Evolutionary conservation across 2,888 invertebrate genomes (phyloP), one percentile per base, ranked within the genome.

Genomic region (Mallateleia sp.): DNA sequence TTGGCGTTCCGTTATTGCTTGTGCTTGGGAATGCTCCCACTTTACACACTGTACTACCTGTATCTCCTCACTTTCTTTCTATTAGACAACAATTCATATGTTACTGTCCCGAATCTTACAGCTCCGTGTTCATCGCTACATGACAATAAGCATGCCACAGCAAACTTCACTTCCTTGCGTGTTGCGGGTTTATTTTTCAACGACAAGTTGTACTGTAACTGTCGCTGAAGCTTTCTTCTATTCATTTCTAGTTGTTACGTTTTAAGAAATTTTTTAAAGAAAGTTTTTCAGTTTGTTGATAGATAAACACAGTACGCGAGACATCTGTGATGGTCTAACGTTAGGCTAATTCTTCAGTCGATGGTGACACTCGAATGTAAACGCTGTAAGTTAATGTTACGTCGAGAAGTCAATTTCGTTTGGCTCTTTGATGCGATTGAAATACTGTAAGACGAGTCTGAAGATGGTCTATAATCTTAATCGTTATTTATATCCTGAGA

Each of bases 91-190:
- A 60, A 24, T 38, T 81, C 72, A 34, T 81, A 24, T 66, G 25
- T 64, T 54, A 38, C 24, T 32, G 22, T 47, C 32, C 50, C 34
- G 18, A 74, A 9, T 60, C 58, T 66, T 60, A 28, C 66, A 56
- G 28, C 28, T 47, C 32, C 54, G 34, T 67, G 50, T 60, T 54
- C 67, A 79, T 79, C 77, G 38, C 54, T 72, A 52, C 54, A 74
- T 77, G 71, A 80, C 67, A 89, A 89, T 85, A 90, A 90, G 92
- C 94, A 93, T 93, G 93, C 80, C 93, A 94, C 94, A 94, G 94
- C 95, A 95, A 95, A 94, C 94, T 94, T 93, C 94, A 94, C 93
- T 90, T 90, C 90, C 92, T 93, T 87, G 85, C 24, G 50, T 54
- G 28, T 32, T 66, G 52, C 72, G 74, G 32, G 22, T 72, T 62